Evolutionary conservation across 2,113 vertebrate genomes (phyloP), one percentile per base, ranked within the genome.

Genomic region (Megaceryle torquata): DNA sequence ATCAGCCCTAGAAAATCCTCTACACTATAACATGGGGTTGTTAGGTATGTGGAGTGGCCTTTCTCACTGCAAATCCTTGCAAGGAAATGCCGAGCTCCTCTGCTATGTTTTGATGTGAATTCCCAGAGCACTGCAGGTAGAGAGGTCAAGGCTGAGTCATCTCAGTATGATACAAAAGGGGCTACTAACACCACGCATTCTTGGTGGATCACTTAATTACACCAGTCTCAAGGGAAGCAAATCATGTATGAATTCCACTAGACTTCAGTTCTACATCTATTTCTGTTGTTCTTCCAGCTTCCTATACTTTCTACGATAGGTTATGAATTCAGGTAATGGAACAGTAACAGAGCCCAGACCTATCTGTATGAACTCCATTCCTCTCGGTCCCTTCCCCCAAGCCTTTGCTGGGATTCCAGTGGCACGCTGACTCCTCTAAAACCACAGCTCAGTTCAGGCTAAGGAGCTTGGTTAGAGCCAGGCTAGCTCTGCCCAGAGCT

Each of bases 251-350:
- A 82, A 85, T 56, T 56, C 71, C 26, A 43, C 46, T 60, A 60
- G 26, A 39, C 53, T 76, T 54, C 64, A 57, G 43, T 26, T 79
- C 61, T 3, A 39, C 5, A 2, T 54, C 6, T 6, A 59, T 59
- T 91, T 88, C 70, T 85, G 35, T 6, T 82, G 14, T 54, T 64
- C 48, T 76, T 69, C 65, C 57, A 84, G 43, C 35, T 53, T 78
- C 33, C 15, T 50, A 3, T 31, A 43, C 14, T 48, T 68, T 33
- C 16, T 5, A 8, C 0, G 1, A 54, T 1, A 68, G 17, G 9
- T 29, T 81, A 63, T 39, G 31, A 78, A 59, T 18, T 46, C 26
- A 84, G 28, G 56, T 14, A 15, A 67, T 1, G 89, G 69, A 71
- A 4, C 13, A 35, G 24, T 11, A 46, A n/a, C 22, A 7, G 39